A percentile compares a stretch with the other conserved stretches of the same genome.
These are phyloP conservation scores for Alectura lathami DNA, from an alignment of 2,113 vertebrate species.

Conservation along the genomic window DNA sequence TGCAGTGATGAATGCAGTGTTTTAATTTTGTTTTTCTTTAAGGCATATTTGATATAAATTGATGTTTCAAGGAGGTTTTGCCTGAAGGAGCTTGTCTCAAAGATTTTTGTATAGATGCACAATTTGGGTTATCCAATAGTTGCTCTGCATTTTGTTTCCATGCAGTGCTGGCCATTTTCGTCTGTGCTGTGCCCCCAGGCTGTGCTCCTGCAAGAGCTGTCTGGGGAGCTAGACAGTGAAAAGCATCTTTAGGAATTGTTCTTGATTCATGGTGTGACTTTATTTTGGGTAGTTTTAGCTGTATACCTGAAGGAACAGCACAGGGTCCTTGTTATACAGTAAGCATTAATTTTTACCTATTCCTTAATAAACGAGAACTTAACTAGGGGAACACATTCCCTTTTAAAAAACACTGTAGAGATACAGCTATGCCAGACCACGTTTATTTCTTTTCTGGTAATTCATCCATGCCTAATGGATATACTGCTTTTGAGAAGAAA, in stretches of 20 bases:
- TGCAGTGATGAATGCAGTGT: neutral
- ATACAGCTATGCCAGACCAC: neutral
- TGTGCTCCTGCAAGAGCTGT: neutral
- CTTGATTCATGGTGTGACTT: neutral
- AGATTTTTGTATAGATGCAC: neutral
- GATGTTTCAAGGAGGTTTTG: neutral
- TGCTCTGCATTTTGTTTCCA: accelerated
- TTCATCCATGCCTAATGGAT: neutral
- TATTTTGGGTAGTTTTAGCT: neutral
- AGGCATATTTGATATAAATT: neutral
- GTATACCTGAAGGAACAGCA: neutral
- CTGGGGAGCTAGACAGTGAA: neutral
- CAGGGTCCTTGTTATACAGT: neutral
- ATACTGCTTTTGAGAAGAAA: neutral
- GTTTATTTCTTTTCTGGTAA: neutral
- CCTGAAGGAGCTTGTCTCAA: neutral
- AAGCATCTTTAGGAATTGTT: neutral
- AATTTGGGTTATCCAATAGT: neutral
- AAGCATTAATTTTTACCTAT: neutral
- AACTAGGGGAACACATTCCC: neutral
- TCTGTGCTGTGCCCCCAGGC: neutral
- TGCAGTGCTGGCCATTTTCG: neutral
- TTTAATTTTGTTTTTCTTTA: neutral
- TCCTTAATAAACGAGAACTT: neutral
- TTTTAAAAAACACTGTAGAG: neutral